phyloP scores from a whole-genome alignment of 1,140 invertebrate genomes.

The Drosophila sproati region DNA sequence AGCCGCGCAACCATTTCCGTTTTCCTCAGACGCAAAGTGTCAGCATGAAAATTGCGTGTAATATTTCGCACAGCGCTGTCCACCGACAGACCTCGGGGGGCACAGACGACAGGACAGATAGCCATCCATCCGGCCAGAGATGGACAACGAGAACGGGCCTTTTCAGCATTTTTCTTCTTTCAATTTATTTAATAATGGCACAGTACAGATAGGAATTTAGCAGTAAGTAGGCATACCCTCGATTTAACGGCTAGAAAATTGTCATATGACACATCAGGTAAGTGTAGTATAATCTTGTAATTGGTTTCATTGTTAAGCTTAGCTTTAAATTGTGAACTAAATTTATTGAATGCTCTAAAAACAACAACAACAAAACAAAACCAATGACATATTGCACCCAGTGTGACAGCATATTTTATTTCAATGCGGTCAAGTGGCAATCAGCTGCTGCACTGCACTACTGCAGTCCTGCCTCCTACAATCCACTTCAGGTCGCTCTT shows the following conservation, averaged over 20 bases:
- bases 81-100: background rate
- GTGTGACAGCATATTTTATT: background rate
- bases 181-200: background rate
- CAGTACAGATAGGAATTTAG: background rate
- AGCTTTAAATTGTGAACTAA: no score
- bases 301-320: no score
- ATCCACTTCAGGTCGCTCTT: background rate
- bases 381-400: background rate
- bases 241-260: no score
- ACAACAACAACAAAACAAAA: no score
- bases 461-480: background rate
- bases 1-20: constrained; percentile 47
- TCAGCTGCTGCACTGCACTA: background rate
- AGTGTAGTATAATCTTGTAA: no score
- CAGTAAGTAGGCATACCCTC: no score
- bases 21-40: constrained; percentile 32
- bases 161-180: background rate
- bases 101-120: background rate
- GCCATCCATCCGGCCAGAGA: constrained; percentile 19
- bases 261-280: no score
- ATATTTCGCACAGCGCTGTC: constrained; percentile 49
- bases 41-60: constrained; percentile 58
- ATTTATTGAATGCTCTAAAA: no score
- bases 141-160: background rate
- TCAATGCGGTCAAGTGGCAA: background rate